Percentiles rank a stretch among this genome's conserved stretches.
These are phyloP conservation scores for Rhabdomys pumilio DNA, from an alignment of 2,797 vertebrate species.

Conservation along the genomic window DNA sequence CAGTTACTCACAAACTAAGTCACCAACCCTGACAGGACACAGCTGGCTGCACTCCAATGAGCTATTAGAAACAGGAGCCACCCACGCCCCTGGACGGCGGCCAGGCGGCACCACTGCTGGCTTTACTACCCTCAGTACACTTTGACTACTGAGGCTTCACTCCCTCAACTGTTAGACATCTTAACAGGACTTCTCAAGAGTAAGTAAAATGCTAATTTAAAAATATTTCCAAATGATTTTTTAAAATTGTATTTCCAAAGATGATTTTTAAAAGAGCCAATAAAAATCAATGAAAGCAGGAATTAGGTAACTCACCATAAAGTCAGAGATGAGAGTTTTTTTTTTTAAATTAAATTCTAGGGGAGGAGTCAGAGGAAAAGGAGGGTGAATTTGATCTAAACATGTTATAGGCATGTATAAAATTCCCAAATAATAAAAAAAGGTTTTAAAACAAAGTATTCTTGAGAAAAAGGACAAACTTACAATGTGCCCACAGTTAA, in stretches of 20 bases:
- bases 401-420: background rate
- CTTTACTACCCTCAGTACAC: background rate
- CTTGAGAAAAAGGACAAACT: background rate
- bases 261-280: background rate
- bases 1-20: background rate
- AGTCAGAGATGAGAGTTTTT: background rate
- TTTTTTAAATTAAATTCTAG: background rate
- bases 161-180: background rate
- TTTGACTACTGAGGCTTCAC: background rate
- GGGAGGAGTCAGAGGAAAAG: background rate
- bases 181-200: background rate
- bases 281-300: background rate
- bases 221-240: background rate
- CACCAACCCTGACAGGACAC: background rate
- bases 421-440: background rate
- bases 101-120: too few relatives aligned
- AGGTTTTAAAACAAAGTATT: background rate
- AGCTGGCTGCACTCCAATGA: background rate
- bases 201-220: conserved; percentile 17
- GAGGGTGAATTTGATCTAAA: background rate
- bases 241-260: background rate
- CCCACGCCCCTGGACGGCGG: background rate
- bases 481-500: background rate
- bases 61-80: background rate
- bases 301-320: background rate